A percentile compares a stretch with the other conserved stretches of the same genome.
Evolutionary conservation across 2,888 invertebrate genomes (phyloP).

Genomic region (Disparrhopalites patrizii): DNA sequence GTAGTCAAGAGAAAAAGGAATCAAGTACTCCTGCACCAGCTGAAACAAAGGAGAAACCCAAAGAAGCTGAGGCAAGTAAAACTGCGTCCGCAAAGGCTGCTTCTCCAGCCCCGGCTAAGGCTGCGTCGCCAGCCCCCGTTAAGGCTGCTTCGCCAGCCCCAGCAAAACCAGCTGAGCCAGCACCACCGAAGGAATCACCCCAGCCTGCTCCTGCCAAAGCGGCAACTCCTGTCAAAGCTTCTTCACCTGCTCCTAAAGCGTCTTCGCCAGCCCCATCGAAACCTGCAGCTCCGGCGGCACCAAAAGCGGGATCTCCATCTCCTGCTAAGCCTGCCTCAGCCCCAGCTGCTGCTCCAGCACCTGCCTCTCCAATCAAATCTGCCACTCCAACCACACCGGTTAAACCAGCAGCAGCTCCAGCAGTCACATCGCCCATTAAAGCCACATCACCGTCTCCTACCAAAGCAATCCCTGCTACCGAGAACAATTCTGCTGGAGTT

Average conservation of each 20-base stretch:
- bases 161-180: slow-evolving; percentile 22
- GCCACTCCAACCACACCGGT: not conserved
- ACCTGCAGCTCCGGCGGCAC: slow-evolving; percentile 24
- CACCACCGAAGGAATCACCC: slow-evolving; percentile 28
- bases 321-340: not conserved
- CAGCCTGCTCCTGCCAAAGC: slow-evolving; percentile 15
- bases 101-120: not conserved
- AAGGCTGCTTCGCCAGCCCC: slow-evolving; percentile 1
- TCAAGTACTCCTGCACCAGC: slow-evolving; percentile 22
- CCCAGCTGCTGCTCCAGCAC: slow-evolving; percentile 10
- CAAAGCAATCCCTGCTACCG: no score
- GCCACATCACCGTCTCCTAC: not conserved
- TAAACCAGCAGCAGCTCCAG: not conserved
- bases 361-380: slow-evolving; percentile 24
- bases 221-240: slow-evolving; percentile 18
- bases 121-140: slow-evolving; percentile 1
- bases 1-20: no score
- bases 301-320: not conserved
- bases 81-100: slow-evolving; percentile 5
- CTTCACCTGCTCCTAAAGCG: slow-evolving; percentile 27
- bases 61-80: slow-evolving; percentile 1
- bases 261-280: slow-evolving; percentile 27
- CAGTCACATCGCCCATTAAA: slow-evolving; percentile 3
- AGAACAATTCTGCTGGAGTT: no score
- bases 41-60: not conserved